Evolutionary conservation across 2,888 invertebrate species (phyloP), one percentile per base, ranked within the genome.

Genomic region (Achlya flavicornis): DNA sequence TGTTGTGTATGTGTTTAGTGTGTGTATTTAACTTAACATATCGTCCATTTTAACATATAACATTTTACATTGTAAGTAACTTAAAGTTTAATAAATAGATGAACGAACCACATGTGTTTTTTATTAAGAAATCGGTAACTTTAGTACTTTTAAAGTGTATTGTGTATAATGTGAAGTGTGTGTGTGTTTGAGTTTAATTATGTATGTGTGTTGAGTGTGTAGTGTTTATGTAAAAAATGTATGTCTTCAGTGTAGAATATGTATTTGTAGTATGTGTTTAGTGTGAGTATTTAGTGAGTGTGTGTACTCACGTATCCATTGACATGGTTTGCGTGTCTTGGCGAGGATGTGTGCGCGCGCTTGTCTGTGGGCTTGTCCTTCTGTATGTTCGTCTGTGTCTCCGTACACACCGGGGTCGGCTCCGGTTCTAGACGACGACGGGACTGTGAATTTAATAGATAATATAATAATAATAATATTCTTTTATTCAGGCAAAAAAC

Each of bases 341-440:
- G 89, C 66, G 88, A 85, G 26, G 85, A 80, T 59, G 86, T 84
- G 53, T 53, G 53, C 5, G 74, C 64, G 0, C 84, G 73, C 70
- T 82, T 82, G 67, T 83, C 80, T 4, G 65, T 69, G 14, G 64
- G 63, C 63, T 79, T 81, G 63, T 84, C 94, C 76, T 91, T 90
- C 61, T 87, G 81, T 57, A 84, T 84, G 81, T 94, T 94, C 14
- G 94, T 92, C 74, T 94, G 94, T 1, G 95, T 94, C 79, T 96
- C 96, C 1, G 96, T 95, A 6, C 93, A 95, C 19, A 94, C 91
- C 7, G 95, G 94, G 61, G 95, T 94, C 57, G 94, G 93, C 77
- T 96, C 96, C 72, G 95, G 94, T 85, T 96, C 95, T 76, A 95
- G 90, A 68, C 96, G 90, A 74, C 96, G 94, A 4, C 95, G 95